A percentile compares a stretch with the other conserved stretches of the same genome.
These are phyloP conservation scores for Bombus superbus DNA, from an alignment of 1,140 invertebrate genomes.

Conservation along the genomic window DNA sequence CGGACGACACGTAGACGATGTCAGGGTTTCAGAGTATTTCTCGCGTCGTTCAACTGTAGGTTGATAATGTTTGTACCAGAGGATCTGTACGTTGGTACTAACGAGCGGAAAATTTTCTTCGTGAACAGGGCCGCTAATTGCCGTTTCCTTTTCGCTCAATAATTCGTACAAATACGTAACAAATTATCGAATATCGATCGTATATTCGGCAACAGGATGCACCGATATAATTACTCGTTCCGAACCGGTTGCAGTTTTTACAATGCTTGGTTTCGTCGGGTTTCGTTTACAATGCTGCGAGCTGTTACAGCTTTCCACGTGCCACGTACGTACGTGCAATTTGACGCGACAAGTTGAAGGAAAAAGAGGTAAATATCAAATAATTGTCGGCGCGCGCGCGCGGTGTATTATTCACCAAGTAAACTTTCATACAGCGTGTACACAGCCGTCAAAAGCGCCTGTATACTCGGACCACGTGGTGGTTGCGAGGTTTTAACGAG, in stretches of 20 bases:
- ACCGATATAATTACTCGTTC: neutral
- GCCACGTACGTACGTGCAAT: neutral
- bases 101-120: neutral
- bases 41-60: neutral
- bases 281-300: neutral
- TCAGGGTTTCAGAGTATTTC: neutral
- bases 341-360: neutral
- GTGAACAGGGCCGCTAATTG: neutral
- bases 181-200: neutral
- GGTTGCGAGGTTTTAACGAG: neutral
- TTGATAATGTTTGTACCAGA: neutral
- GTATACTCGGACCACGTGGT: slow-evolving; percentile 33
- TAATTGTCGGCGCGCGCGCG: neutral
- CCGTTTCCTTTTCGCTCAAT: too few relatives aligned
- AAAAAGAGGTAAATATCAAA: neutral
- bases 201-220: neutral
- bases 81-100: neutral
- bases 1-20: too few relatives aligned
- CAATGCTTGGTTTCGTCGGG: neutral
- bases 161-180: too few relatives aligned
- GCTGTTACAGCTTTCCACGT: fast-evolving
- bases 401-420: neutral
- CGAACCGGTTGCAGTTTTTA: neutral
- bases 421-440: neutral
- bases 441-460: neutral